A percentile compares a stretch with the other conserved stretches of the same genome.
Conservation (phyloP, 1,140 invertebrate genomes). For the Homarus americanus region DNA sequence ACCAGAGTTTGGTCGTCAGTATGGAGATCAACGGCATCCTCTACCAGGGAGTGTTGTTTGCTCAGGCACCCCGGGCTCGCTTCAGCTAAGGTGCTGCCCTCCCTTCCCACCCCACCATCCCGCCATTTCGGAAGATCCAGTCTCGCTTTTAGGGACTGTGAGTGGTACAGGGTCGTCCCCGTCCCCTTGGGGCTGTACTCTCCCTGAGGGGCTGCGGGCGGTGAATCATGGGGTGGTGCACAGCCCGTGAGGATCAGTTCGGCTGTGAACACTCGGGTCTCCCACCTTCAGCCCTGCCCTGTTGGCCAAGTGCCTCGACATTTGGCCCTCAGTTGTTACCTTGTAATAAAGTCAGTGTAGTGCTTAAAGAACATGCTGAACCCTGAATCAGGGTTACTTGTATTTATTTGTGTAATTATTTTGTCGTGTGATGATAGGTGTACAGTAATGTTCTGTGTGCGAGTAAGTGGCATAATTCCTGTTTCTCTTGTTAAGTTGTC, state of each 20-base stretch:
- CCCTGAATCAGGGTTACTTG: conserved; percentile 69
- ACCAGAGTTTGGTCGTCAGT: conserved; percentile 94
- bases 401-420: conserved; percentile 74
- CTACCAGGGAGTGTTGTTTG: conserved; percentile 92
- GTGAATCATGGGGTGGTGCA: not conserved
- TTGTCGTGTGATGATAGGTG: conserved; percentile 55
- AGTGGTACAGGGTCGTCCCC: not conserved
- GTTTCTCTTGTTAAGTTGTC: conserved; percentile 33
- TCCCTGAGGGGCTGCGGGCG: not conserved
- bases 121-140: not conserved
- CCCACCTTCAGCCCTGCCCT: conserved; percentile 1
- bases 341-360: conserved; percentile 54
- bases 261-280: conserved; percentile 2
- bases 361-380: conserved; percentile 46
- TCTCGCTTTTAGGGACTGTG: not conserved
- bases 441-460: conserved; percentile 62
- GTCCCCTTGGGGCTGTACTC: not conserved
- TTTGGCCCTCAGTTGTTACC: conserved; percentile 3
- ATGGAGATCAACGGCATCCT: conserved; percentile 97
- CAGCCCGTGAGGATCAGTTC: not conserved
- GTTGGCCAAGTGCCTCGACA: conserved; percentile 18
- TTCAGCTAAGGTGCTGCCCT: conserved; percentile 65
- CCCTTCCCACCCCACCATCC: not conserved
- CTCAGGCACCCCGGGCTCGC: conserved; percentile 80
- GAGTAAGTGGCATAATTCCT: conserved; percentile 47